Base-by-base conservation (phyloP, 1,140 invertebrate species). In the Lepidurus packardi region DNA sequence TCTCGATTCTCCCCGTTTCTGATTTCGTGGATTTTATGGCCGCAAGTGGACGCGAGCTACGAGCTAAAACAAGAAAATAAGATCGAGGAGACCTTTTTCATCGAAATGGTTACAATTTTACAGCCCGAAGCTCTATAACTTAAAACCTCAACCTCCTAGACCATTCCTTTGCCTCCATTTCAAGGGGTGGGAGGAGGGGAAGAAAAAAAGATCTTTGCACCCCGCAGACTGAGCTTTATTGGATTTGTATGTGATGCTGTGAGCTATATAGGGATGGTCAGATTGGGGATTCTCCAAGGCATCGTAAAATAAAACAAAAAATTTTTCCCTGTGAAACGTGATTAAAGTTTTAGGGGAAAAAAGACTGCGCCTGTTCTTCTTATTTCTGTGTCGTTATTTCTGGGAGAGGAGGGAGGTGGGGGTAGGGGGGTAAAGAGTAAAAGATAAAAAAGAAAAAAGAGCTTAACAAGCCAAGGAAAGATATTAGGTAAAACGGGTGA, bases 211-310 rank as follows among this genome's bases (percentile, higher is more conserved):
- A 13, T 65, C 53, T n/a, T 65, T 65, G 53, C 53, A 65, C 53
- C 53, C 53, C 53, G 53, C 53, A 65, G 53, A 65, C 53, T 65
- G 21, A 65, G 1, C 53, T 65, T 65, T 65, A 65, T 65, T 65
- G 53, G 53, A 65, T 21, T n/a, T 65, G 21, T 65, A 21, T 65
- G 53, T 65, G 53, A 65, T 65, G 53, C 21, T 65, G 53, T 65
- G 53, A 13, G 53, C 34, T 34, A 34, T 34, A 4, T 34, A 34
- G 13, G 21, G 53, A 65, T 65, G 53, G 53, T 65, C 53, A 65
- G 53, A 65, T 65, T 34, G 34, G 34, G 34, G 34, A 34, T 4
- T 34, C 34, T 65, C 53, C 21, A 65, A 65, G 45, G 16, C 5
- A 21, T 65, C 53, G 53, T 65, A 65, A 34, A 34, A 34, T 34